A percentile compares a stretch with the other conserved stretches of the same genome.
Conservation (phyloP, 2,888 invertebrate genomes). For the Lasioglossum marginatum region DNA sequence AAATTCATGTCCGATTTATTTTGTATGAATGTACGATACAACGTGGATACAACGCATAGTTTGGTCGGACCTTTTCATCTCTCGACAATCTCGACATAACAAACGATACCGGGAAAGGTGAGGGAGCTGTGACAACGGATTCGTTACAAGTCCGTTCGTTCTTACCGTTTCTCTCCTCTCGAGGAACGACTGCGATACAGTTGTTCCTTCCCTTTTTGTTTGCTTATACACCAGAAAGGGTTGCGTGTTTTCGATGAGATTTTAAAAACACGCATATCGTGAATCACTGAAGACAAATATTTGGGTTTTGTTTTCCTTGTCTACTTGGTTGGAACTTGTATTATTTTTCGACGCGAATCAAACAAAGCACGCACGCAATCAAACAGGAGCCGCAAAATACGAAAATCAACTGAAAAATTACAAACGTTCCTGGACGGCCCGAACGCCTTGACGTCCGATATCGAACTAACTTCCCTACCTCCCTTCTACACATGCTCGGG, state of each 20-base stretch:
- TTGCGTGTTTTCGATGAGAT: slow-evolving; percentile 19
- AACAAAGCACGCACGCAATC: slow-evolving; percentile 16
- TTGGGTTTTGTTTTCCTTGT: neutral
- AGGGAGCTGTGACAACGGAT: neutral
- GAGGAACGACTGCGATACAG: slow-evolving; percentile 8
- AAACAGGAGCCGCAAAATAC: neutral
- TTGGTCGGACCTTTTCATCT: neutral
- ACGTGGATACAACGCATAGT: neutral
- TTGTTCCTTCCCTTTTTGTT: slow-evolving; percentile 33
- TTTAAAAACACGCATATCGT: slow-evolving; percentile 56
- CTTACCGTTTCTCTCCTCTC: slow-evolving; percentile 42
- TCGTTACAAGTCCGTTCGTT: neutral
- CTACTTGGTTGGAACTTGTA: neutral
- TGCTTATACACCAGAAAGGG: slow-evolving; percentile 40
- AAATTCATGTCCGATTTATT: neutral
- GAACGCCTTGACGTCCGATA: slow-evolving; percentile 71
- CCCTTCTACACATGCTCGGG: slow-evolving; percentile 61
- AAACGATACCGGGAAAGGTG: neutral
- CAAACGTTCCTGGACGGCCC: slow-evolving; percentile 28
- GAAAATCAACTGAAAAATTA: neutral
- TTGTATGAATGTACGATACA: neutral
- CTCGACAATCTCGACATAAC: neutral
- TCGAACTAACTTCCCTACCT: slow-evolving; percentile 67
- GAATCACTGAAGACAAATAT: slow-evolving; percentile 11
- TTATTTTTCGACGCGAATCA: neutral